Percentiles rank a stretch among this genome's conserved stretches.
These are phyloP conservation scores for Sitobion miscanthi DNA, from an alignment of 1,140 invertebrate genomes.

Conservation along the genomic window DNA sequence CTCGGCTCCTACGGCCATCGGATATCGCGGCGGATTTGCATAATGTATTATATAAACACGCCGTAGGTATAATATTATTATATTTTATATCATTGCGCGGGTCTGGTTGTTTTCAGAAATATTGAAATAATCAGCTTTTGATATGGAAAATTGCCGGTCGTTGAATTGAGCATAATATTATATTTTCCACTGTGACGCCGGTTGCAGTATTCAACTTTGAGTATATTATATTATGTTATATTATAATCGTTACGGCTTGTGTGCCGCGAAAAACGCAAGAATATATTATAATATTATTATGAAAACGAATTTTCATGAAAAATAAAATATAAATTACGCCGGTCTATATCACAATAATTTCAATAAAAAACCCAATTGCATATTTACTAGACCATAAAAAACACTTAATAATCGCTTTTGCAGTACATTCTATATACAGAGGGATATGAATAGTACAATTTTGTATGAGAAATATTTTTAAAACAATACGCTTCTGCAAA, in stretches of 20 bases:
- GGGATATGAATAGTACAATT: not conserved
- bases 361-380: not conserved
- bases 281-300: not conserved
- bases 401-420: not conserved
- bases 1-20: not conserved
- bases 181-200: not conserved
- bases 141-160: not conserved
- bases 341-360: not conserved
- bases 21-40: not conserved
- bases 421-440: not conserved
- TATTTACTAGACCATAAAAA: constrained; percentile 4
- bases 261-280: not conserved
- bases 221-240: not conserved
- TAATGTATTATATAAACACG: not conserved
- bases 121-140: not conserved
- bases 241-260: not conserved
- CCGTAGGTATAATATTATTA: not conserved
- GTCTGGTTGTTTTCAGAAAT: not conserved
- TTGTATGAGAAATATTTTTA: not conserved
- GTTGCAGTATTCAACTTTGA: not conserved
- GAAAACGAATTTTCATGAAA: not conserved
- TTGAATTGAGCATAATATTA: not conserved
- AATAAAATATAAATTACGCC: not conserved
- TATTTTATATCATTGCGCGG: not conserved
- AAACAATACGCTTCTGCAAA: not conserved